Evolutionary conservation across 2,888 invertebrate genomes (phyloP).

Genomic region (Drosophila vallismaia): DNA sequence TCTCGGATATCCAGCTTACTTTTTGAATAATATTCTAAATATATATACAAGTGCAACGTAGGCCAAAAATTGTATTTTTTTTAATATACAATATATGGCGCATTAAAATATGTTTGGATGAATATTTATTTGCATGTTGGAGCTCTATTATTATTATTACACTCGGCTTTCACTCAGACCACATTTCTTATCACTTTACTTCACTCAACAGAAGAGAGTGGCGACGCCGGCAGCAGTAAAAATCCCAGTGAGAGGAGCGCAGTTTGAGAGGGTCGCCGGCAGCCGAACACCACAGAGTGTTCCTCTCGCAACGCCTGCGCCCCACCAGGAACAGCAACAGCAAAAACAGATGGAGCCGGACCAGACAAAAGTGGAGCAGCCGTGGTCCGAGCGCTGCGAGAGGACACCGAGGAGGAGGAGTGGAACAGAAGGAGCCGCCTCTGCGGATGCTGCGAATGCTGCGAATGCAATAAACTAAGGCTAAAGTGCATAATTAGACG

Average conservation of each 20-base stretch:
- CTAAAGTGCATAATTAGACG: slow-evolving; percentile 63
- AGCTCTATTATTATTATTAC: too few relatives aligned
- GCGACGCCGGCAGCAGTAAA: slow-evolving; percentile 43
- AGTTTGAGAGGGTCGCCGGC: slow-evolving; percentile 51
- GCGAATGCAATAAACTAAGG: slow-evolving; percentile 54
- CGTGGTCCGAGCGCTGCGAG: slow-evolving; percentile 16
- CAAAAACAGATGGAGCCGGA: slow-evolving; percentile 27
- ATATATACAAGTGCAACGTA: neutral
- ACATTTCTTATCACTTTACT: slow-evolving; percentile 61
- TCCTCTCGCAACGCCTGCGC: slow-evolving; percentile 60
- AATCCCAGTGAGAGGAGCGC: slow-evolving; percentile 49
- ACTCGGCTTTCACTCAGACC: slow-evolving; percentile 7
- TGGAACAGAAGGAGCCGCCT: slow-evolving; percentile 2
- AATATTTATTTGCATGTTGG: neutral
- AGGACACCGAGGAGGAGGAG: slow-evolving; percentile 19
- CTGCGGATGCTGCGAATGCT: slow-evolving; percentile 48
- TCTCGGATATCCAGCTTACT: too few relatives aligned
- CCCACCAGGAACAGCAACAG: slow-evolving; percentile 1
- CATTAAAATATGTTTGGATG: neutral
- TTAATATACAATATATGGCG: neutral
- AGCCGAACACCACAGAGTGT: slow-evolving; percentile 4
- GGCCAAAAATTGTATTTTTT: neutral
- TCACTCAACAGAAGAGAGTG: slow-evolving; percentile 53
- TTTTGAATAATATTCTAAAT: too few relatives aligned
- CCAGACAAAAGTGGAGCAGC: slow-evolving; percentile 65